Conservation (phyloP, 2,113 vertebrate genomes). For the Panurus biarmicus region DNA sequence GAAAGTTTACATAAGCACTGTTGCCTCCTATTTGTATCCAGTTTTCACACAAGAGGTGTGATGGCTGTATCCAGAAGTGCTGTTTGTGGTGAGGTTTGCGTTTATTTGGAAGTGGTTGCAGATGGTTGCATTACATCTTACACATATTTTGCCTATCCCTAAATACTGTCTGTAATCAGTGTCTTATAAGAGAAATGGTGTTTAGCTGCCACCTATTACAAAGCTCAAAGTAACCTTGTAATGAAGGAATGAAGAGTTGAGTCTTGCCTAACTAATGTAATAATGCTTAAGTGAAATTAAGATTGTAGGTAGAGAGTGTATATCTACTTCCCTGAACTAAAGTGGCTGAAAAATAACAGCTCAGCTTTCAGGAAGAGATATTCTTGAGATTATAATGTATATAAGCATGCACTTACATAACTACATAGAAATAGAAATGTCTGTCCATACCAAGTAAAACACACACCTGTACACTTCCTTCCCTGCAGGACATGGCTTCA, state of each 20-base stretch:
- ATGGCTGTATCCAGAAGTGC: not conserved
- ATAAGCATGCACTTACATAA: not conserved
- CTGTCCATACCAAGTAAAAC: not conserved
- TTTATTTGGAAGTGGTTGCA: not conserved
- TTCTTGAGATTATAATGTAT: not conserved
- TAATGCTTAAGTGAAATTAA: not conserved
- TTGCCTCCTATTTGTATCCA: not conserved
- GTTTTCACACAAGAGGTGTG: not conserved
- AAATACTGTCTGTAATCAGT: not conserved
- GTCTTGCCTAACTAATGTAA: not conserved
- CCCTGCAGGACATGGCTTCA: not conserved
- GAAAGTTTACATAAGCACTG: not conserved
- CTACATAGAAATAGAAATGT: not conserved
- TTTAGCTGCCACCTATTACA: not conserved
- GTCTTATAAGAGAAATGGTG: not conserved
- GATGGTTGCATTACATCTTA: not conserved
- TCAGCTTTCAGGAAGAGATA: not conserved
- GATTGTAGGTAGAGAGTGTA: not conserved
- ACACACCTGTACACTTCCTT: not conserved
- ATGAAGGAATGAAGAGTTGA: not conserved
- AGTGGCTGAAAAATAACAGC: not conserved
- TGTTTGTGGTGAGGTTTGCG: not conserved
- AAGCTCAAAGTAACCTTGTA: not conserved
- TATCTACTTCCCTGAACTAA: not conserved
- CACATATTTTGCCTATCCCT: not conserved